Conservation (phyloP, 1,140 invertebrate genomes). For the Monochamus saltuarius region DNA sequence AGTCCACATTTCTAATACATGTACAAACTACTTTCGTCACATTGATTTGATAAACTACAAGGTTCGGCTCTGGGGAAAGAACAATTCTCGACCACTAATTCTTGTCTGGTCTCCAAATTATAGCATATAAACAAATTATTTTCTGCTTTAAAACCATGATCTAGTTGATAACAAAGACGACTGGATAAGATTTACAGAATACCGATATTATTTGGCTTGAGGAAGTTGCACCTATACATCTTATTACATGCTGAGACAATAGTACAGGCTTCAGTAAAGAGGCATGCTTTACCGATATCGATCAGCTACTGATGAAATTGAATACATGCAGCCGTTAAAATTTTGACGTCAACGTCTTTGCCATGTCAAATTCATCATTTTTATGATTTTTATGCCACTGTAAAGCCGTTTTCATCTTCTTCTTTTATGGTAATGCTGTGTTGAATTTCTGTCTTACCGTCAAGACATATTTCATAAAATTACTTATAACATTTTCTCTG, state of each 20-base stretch:
- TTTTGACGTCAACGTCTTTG: conserved; percentile 3
- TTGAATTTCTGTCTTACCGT: conserved; percentile 16
- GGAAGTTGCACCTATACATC: conserved; percentile 17
- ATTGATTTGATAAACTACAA: conserved; percentile 15
- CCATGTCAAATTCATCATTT: conserved; percentile 13
- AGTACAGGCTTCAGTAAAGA: not conserved
- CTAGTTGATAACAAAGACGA: no score
- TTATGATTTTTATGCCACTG: no score
- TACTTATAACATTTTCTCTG: conserved; percentile 9
- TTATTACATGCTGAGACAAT: conserved; percentile 10
- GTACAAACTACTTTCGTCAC: not conserved
- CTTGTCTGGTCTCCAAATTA: conserved; percentile 26
- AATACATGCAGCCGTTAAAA: conserved; percentile 5
- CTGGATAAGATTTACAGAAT: no score
- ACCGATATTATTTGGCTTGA: conserved; percentile 6
- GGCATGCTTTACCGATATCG: not conserved
- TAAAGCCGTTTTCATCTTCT: conserved; percentile 18
- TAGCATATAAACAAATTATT: conserved; percentile 24
- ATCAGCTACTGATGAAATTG: conserved; percentile 11
- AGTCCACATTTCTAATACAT: no score
- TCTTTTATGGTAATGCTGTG: conserved; percentile 18
- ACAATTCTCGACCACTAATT: conserved; percentile 13
- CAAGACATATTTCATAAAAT: conserved; percentile 8
- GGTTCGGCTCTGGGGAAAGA: conserved; percentile 17
- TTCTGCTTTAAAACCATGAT: no score